Base-by-base conservation (phyloP, 2,113 vertebrate genomes). In the Zosterops pallidus region DNA sequence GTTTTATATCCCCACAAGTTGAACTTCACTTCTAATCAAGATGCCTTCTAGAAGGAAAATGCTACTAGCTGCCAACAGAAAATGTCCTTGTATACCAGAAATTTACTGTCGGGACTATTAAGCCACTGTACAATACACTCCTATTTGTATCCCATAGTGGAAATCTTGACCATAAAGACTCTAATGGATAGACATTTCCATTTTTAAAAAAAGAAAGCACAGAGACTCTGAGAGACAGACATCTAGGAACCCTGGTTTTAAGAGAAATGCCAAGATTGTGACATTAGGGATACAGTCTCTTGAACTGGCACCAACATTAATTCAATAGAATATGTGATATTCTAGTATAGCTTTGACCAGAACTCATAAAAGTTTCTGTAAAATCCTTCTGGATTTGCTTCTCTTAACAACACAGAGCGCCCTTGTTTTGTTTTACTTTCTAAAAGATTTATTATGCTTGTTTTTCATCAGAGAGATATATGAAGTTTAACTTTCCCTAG, bases 341-440 rank as follows among this genome's bases (percentile, higher is more conserved):
- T 91, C 26, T 50, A 35, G 14, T n/a, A 39, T 37, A 85, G 64
- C 70, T 95, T 92, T 85, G 87, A 92, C 94, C 84, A 95, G 59
- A 90, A 80, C 50, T 83, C 35, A 41, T 59, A 63, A 67, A 96
- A 88, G n/a, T 91, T 85, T 85, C 39, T 67, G 46, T 55, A 70
- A 88, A 92, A 95, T 83, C 84, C 78, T 72, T 72, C 79, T 94
- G 70, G 60, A 76, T 93, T 95, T 95, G 42, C 92, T 93, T 72
- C 31, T 79, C 12, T 72, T 83, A 92, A 88, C 68, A 90, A 80
- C 78, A 91, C 68, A 92, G 87, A 63, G 82, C 0, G 1, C 29
- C 75, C 41, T 94, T 94, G 91, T 95, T 96, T 96, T 96, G 84
- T 95, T 97, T 94, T 88, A 89, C 91, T 93, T 91, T 88, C 92